Conservation (phyloP, 2,797 vertebrate genomes). For the Etheostoma nigrum region DNA sequence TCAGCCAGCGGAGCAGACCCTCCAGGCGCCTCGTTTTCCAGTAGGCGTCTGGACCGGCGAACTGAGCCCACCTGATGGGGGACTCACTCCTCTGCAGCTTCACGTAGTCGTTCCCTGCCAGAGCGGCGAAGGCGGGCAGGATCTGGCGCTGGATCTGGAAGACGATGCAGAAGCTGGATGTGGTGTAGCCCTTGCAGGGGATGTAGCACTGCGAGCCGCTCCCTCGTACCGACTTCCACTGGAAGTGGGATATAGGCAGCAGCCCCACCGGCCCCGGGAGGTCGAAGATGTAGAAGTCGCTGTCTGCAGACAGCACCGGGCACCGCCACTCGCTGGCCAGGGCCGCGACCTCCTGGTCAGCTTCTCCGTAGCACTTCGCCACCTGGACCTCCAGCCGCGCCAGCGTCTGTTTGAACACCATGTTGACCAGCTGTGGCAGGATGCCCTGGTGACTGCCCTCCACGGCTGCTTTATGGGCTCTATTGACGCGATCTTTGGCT, state of each 20-base stretch:
- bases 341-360: constrained; percentile 86
- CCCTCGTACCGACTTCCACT: constrained; percentile 76
- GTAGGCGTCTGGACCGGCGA: not conserved
- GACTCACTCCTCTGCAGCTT: constrained; percentile 32
- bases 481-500: constrained; percentile 68
- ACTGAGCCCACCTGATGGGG: constrained; percentile 4
- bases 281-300: constrained; percentile 90
- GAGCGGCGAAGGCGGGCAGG: constrained; percentile 86
- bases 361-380: constrained; percentile 88
- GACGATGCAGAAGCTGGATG: constrained; percentile 77
- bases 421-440: constrained; percentile 79
- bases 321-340: constrained; percentile 89
- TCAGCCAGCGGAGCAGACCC: constrained; percentile 87
- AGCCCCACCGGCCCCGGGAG: constrained; percentile 81
- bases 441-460: constrained; percentile 25
- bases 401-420: constrained; percentile 87
- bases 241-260: constrained; percentile 84
- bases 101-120: constrained; percentile 87
- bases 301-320: constrained; percentile 89
- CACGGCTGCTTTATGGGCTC: constrained; percentile 72
- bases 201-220: constrained; percentile 66
- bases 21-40: constrained; percentile 61
- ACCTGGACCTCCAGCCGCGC: constrained; percentile 79
- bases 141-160: constrained; percentile 76
- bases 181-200: constrained; percentile 78